Conservation (phyloP, 2,113 vertebrate genomes). For the Phaethon lepturus region DNA sequence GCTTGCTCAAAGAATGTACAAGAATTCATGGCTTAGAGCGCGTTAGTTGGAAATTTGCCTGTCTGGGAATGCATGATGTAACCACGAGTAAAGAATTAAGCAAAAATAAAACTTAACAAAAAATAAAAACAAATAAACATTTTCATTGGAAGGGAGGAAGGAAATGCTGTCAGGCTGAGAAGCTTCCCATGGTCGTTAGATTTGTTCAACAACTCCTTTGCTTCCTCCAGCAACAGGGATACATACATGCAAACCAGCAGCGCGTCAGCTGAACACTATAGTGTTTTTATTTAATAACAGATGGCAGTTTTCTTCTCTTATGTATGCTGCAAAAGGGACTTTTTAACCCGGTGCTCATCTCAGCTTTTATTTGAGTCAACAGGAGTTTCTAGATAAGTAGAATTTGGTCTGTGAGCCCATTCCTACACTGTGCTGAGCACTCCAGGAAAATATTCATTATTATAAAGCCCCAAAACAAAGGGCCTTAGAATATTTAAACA, state of each 20-base stretch:
- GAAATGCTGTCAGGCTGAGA: not conserved
- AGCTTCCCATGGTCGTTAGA: not conserved
- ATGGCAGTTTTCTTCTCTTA: not conserved
- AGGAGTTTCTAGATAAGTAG: not conserved
- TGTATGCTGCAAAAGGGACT: not conserved
- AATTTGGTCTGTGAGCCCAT: not conserved
- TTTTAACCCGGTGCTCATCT: not conserved
- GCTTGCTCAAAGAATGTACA: not conserved
- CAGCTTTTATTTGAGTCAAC: conserved; percentile 19
- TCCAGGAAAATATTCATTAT: not conserved
- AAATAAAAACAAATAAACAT: not conserved
- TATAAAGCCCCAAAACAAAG: not conserved
- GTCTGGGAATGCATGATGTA: not conserved
- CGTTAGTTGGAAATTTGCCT: not conserved
- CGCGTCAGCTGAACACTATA: not conserved
- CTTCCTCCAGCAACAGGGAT: not conserved
- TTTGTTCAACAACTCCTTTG: not conserved
- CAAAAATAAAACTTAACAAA: not conserved
- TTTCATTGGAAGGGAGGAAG: not conserved
- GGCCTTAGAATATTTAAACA: not conserved
- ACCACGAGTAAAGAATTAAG: not conserved
- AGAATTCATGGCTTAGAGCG: not conserved
- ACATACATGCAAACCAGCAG: not conserved
- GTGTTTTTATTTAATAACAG: not conserved
- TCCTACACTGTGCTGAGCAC: not conserved